These are phyloP conservation scores for Zonotrichia albicollis DNA, from an alignment of 2,797 vertebrate genomes.

Conservation along the genomic window DNA sequence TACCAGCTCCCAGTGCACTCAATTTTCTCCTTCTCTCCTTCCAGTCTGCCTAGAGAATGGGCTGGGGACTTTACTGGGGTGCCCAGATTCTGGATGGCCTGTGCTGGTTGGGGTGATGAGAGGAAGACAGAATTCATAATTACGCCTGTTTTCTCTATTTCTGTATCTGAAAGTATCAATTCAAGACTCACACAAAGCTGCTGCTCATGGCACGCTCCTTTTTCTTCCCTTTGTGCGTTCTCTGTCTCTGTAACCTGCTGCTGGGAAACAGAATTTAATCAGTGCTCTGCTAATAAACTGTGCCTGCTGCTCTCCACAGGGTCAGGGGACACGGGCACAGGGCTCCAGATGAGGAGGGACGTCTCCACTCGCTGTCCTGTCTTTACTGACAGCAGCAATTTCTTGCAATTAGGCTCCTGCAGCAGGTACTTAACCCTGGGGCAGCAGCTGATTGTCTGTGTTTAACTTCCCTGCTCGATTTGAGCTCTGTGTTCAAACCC, in stretches of 20 bases:
- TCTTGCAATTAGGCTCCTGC: conserved; percentile 54
- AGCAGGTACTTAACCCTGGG: conserved; percentile 56
- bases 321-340: background rate
- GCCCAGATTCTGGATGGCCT: background rate
- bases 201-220: background rate
- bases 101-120: background rate
- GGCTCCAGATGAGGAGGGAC: background rate
- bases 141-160: background rate
- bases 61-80: background rate
- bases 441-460: conserved; percentile 4
- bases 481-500: background rate
- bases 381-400: conserved; percentile 33
- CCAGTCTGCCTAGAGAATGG: background rate
- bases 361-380: background rate
- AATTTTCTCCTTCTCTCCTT: background rate
- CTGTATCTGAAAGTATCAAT: background rate
- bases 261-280: conserved; percentile 35
- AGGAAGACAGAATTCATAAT: background rate
- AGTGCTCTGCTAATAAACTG: conserved; percentile 29
- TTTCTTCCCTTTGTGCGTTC: background rate
- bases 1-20: background rate
- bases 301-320: background rate
- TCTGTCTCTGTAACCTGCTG: background rate
- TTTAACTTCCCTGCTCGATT: conserved; percentile 21
- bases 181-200: background rate